These are phyloP conservation scores for Eumerus sabulonum DNA, from an alignment of 2,888 invertebrate species.

Conservation along the genomic window DNA sequence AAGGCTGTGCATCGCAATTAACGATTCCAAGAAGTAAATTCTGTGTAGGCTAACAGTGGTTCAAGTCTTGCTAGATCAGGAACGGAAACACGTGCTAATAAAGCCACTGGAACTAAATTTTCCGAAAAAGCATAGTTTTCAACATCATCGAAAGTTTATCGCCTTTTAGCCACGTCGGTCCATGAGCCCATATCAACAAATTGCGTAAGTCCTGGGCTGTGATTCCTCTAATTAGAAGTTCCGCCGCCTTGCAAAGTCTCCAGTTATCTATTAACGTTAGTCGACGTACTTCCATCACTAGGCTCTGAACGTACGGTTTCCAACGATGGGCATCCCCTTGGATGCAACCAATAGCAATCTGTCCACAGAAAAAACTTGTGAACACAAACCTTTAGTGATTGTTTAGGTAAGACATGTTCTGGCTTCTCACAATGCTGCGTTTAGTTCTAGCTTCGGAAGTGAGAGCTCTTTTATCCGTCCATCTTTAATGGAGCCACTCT, in stretches of 20 bases:
- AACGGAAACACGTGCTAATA: no score
- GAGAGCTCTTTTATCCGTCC: neutral
- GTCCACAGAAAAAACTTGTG: neutral
- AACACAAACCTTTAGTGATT: neutral
- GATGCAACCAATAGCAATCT: neutral
- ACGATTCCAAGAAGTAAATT: no score
- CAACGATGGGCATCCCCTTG: neutral
- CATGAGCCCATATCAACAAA: no score
- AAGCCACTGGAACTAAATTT: no score
- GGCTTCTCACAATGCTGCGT: constrained; percentile 13
- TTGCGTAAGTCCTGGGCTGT: neutral
- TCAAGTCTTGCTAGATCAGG: no score
- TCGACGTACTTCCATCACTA: neutral
- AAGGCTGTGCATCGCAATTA: no score
- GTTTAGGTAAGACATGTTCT: neutral
- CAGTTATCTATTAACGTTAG: neutral
- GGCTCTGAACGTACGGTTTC: neutral
- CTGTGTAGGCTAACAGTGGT: no score
- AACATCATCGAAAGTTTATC: no score
- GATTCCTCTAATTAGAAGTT: neutral
- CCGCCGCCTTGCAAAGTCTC: neutral
- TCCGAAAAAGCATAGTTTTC: no score
- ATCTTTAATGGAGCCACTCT: constrained; percentile 26
- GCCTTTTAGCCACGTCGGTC: neutral
- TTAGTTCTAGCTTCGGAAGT: constrained; percentile 3